A percentile compares a stretch with the other conserved stretches of the same genome.
phyloP scores from a whole-genome alignment of 2,797 vertebrate species.

The Micropoecilia bifurca region DNA sequence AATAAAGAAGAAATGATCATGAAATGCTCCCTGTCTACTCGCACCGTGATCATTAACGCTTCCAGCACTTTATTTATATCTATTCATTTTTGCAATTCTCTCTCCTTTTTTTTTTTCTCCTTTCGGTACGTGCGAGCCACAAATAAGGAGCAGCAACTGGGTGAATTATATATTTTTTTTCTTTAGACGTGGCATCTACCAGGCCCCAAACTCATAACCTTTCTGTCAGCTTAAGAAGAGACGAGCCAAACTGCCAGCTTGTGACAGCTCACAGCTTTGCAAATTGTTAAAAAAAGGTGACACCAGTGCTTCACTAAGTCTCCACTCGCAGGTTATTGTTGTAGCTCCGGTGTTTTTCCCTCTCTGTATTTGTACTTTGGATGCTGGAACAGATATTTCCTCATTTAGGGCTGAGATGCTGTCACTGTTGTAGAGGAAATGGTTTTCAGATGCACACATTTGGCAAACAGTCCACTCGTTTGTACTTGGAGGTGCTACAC shows the following conservation, averaged over 20 bases:
- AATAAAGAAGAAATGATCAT: constrained; percentile 5
- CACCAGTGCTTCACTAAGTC: constrained; percentile 29
- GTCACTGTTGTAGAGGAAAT: constrained; percentile 14
- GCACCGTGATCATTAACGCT: constrained; percentile 6
- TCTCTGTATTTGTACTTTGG: constrained; percentile 23
- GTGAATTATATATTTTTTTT: constrained; percentile 11
- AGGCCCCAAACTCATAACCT: constrained; percentile 17
- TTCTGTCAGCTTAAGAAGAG: constrained; percentile 47
- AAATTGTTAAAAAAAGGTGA: constrained; percentile 46
- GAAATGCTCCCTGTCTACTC: neutral
- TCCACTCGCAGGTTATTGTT: constrained; percentile 34
- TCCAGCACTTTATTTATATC: neutral
- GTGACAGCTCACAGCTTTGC: constrained; percentile 43
- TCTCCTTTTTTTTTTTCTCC: neutral
- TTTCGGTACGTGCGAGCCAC: neutral
- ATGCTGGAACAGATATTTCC: constrained; percentile 29
- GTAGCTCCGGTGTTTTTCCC: constrained; percentile 9
- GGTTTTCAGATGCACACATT: constrained; percentile 15
- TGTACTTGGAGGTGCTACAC: constrained; percentile 9
- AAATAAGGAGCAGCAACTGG: constrained; percentile 29
- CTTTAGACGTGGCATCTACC: constrained; percentile 23
- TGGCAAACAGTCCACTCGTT: constrained; percentile 8
- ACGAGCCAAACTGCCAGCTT: constrained; percentile 27
- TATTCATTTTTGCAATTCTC: neutral
- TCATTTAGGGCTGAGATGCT: constrained; percentile 22